Evolutionary conservation across 2,888 invertebrate genomes (phyloP).

Genomic region (Drosophila gaucha): DNA sequence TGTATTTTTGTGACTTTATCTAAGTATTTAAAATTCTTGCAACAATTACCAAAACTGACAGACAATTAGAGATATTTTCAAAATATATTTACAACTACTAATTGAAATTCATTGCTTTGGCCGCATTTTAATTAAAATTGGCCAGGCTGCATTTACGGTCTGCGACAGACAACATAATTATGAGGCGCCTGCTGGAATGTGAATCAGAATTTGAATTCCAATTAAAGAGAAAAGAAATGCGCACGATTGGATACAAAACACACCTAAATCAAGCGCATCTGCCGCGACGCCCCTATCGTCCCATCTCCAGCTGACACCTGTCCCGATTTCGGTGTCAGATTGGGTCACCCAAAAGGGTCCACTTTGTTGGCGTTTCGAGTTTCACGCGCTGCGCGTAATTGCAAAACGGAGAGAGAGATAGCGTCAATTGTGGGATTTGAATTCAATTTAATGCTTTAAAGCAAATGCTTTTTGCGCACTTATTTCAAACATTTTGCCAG

Average conservation of each 20-base stretch:
- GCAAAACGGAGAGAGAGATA: slow-evolving; percentile 23
- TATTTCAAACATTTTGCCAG: slow-evolving; percentile 44
- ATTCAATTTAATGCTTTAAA: slow-evolving; percentile 28
- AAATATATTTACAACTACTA: slow-evolving; percentile 19
- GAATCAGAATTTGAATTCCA: slow-evolving; percentile 45
- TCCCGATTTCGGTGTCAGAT: slow-evolving; percentile 51
- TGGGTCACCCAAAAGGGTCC: slow-evolving; percentile 37
- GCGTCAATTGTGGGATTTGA: not conserved
- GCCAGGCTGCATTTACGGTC: slow-evolving; percentile 21
- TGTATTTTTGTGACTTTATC: no score
- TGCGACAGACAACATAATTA: slow-evolving; percentile 65
- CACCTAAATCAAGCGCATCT: slow-evolving; percentile 59
- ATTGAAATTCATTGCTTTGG: slow-evolving; percentile 29
- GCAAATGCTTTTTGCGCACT: slow-evolving; percentile 44
- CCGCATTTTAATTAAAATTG: slow-evolving; percentile 49
- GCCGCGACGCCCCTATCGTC: slow-evolving; percentile 21
- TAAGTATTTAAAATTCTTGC: no score
- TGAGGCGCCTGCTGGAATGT: slow-evolving; percentile 21
- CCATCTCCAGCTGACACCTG: slow-evolving; percentile 59
- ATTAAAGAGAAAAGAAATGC: slow-evolving; percentile 52
- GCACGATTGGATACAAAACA: slow-evolving; percentile 29
- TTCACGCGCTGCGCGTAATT: slow-evolving; percentile 39
- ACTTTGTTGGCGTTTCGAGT: slow-evolving; percentile 32
- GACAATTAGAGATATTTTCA: no score
- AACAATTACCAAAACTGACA: no score